Percentiles rank a stretch among this genome's conserved stretches.
phyloP scores from a whole-genome alignment of 2,797 vertebrate genomes.

The Chrosomus eos region DNA sequence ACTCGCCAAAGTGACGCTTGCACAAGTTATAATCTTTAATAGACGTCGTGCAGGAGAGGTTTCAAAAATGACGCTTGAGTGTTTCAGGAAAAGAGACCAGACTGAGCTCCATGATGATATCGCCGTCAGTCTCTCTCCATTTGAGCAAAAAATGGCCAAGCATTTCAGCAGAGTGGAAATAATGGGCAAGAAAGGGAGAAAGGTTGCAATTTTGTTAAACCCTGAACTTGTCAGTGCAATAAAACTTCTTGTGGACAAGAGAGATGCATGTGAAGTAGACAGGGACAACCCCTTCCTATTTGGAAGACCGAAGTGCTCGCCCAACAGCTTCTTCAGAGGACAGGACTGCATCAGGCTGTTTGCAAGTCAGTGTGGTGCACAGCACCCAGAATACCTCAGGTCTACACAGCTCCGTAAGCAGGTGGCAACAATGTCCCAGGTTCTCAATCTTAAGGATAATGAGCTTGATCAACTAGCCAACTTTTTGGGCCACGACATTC shows the following conservation, averaged over 20 bases:
- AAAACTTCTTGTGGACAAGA: too few species aligned
- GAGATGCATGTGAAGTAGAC: not conserved
- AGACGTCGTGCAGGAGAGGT: slow-evolving; percentile 51
- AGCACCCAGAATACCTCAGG: slow-evolving; percentile 46
- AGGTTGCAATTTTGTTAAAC: too few species aligned
- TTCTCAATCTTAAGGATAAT: slow-evolving; percentile 66
- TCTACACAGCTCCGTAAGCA: slow-evolving; percentile 56
- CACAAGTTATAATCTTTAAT: slow-evolving; percentile 63
- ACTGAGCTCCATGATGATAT: not conserved
- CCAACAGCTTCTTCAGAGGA: slow-evolving; percentile 25
- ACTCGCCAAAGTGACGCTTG: slow-evolving; percentile 1
- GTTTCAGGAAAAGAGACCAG: slow-evolving; percentile 60
- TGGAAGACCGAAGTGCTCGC: slow-evolving; percentile 56
- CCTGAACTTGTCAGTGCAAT: too few species aligned
- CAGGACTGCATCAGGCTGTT: slow-evolving; percentile 51
- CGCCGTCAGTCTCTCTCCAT: slow-evolving; percentile 11
- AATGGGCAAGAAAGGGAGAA: too few species aligned
- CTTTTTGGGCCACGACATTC: slow-evolving; percentile 54
- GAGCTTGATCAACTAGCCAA: slow-evolving; percentile 63
- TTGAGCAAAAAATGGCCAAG: slow-evolving; percentile 58
- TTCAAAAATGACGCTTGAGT: slow-evolving; percentile 64
- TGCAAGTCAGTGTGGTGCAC: slow-evolving; percentile 52
- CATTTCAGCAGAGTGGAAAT: too few species aligned
- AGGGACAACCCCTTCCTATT: slow-evolving; percentile 60
- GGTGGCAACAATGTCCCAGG: slow-evolving; percentile 66